Evolutionary conservation across 1,140 invertebrate genomes (phyloP), one percentile per base, ranked within the genome.

Genomic region (Sycobia sp.): DNA sequence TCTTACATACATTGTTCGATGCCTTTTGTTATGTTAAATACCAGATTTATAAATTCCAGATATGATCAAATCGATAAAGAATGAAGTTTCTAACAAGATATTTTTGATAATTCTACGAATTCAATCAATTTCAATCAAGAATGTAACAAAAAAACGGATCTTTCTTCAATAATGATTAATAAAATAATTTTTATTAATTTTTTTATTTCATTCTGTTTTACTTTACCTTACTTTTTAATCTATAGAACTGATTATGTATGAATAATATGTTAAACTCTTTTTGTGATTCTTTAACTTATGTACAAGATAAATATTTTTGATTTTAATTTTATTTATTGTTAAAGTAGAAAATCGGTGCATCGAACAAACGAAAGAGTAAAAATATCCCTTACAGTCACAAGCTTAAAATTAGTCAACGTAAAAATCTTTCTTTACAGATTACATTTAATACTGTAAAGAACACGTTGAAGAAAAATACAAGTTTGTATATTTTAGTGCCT

Each of bases 241-340:
- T n/a, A n/a, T n/a, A n/a, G n/a, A n/a, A n/a, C 62, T 62, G 53
- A 23, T 62, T 57, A 23, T 32, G 38, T 29, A 18, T 56, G 47
- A 5, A 32, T 39, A 44, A 53, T 53, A 44, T 7, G 0, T 53
- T 62, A 53, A 25, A 62, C 20, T 57, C 13, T 44, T 57, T 56
- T 43, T 32, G 34, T 34, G 16, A 65, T 58, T 49, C 16, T 53
- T 43, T 38, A 59, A 57, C 39, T 54, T 59, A 47, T 65, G 49
- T 65, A 59, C 49, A 60, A 59, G 39, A 41, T 65, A 54, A 11
- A 65, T 38, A 32, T 43, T 41, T 32, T 50, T 20, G 32, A 0
- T 32, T 50, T 14, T 25, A 0, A 20, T 47, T 54, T 16, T 9
- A 38, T 29, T 46, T 23, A 54, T 49, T 5, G 22, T 55, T 14